These are phyloP conservation scores for Anolis sagrei DNA, from an alignment of 2,113 vertebrate species.

Conservation along the genomic window DNA sequence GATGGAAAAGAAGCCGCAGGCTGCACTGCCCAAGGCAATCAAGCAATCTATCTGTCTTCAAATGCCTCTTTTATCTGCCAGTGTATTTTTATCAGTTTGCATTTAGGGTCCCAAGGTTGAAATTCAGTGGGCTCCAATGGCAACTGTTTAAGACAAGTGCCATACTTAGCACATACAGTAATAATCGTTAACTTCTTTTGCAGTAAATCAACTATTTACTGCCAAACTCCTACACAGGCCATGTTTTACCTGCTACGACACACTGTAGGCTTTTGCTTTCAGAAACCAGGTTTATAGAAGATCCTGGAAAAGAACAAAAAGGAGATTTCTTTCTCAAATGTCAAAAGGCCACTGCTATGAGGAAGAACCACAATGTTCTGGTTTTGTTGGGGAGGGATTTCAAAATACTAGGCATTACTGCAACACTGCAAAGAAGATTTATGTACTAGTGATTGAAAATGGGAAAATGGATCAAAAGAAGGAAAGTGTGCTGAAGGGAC, in stretches of 20 bases:
- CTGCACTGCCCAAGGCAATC: background rate
- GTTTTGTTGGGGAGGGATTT: background rate
- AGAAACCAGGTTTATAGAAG: no score
- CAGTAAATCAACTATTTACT: background rate
- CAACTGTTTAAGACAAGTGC: background rate
- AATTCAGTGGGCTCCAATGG: background rate
- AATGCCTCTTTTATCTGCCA: background rate
- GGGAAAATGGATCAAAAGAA: background rate
- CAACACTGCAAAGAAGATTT: background rate
- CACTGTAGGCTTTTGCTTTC: background rate
- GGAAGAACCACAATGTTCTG: background rate
- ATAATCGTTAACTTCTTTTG: background rate
- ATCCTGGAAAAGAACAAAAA: background rate
- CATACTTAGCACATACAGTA: background rate
- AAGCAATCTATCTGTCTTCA: background rate
- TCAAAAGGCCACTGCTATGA: background rate
- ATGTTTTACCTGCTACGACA: background rate
- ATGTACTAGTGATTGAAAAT: no score
- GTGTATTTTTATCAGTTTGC: background rate
- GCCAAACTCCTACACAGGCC: background rate
- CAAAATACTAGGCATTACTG: background rate
- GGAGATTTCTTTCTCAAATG: background rate
- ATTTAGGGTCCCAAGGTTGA: background rate
- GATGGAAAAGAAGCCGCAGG: constrained; percentile 5
- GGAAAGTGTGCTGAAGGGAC: background rate